Evolutionary conservation across 2,113 vertebrate genomes (phyloP), one percentile per base, ranked within the genome.

Genomic region (Cottus gobio): DNA sequence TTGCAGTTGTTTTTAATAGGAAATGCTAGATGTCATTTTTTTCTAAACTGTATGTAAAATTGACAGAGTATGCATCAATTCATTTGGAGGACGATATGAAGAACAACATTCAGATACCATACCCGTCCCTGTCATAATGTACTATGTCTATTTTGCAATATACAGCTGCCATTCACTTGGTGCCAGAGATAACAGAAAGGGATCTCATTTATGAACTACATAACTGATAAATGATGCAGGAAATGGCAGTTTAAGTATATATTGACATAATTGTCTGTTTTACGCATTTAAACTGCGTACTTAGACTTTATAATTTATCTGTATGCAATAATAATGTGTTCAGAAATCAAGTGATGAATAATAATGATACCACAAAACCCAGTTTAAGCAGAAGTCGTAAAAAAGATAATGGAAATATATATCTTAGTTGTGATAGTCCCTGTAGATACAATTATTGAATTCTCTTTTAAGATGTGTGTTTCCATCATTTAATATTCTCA

Each of bases 401-500:
- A 44, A 31, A 46, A 31, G n/a, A n/a, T n/a, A 24, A 61, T 46
- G 0, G 9, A n/a, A 44, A 46, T 16, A 50, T 62, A 12, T 12
- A 13, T 71, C 54, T n/a, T 26, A 42, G 48, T 30, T 65, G 9
- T 63, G 10, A 12, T 37, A 52, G 44, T 46, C 26, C 4, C 39
- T 72, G 58, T 6, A 9, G 20, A 62, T 26, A 28, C 0, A 54
- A 58, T 12, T 12, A 42, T 1, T 36, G 6, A 8, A 36, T 62
- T 58, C 4, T 64, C 7, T 18, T 26, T 16, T 26, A 3, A 24
- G 46, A n/a, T 36, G 20, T 20, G 2, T 36, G 2, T 61, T 64
- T 36, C 3, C 24, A 3, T 36, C 42, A 4, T 65, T 46, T 46
- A 20, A 22, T 15, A 1, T 37, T 82, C 86, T 2, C 80, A 99